These are phyloP conservation scores for Piprites chloris DNA, from an alignment of 2,113 vertebrate genomes.

Conservation along the genomic window DNA sequence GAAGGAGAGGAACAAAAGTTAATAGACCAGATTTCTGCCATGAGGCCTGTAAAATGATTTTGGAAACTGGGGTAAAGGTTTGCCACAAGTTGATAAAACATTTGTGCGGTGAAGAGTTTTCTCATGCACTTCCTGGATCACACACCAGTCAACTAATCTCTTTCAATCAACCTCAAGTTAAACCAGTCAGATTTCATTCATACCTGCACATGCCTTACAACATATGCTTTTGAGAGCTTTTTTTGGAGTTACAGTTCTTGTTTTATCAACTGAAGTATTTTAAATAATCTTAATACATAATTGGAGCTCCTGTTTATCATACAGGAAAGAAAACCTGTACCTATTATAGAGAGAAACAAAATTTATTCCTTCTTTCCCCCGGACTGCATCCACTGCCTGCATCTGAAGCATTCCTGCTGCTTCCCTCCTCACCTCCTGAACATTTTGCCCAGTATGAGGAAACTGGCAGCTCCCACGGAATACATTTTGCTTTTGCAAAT, in stretches of 20 bases:
- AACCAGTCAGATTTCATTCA: not conserved
- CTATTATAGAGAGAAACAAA: not conserved
- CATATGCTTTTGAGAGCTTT: not conserved
- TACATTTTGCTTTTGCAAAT: constrained; percentile 39
- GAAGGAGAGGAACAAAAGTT: constrained; percentile 64
- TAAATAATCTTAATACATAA: not conserved
- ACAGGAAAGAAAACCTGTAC: not conserved
- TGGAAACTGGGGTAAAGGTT: not conserved
- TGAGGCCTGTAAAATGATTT: not conserved
- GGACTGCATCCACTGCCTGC: not conserved
- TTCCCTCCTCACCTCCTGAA: not conserved
- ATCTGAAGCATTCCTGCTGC: not conserved
- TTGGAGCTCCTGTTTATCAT: not conserved
- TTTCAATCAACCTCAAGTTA: not conserved
- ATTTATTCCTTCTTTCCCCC: not conserved
- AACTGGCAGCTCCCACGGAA: constrained; percentile 10
- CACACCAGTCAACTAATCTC: not conserved
- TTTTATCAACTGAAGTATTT: not conserved
- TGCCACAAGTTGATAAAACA: not conserved
- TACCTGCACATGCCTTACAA: not conserved
- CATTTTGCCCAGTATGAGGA: not conserved
- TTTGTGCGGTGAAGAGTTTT: not conserved
- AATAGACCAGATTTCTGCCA: constrained; percentile 47
- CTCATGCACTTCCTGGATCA: not conserved
- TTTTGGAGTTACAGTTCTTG: not conserved